phyloP scores from a whole-genome alignment of 2,113 vertebrate genomes.

The Pheucticus melanocephalus region DNA sequence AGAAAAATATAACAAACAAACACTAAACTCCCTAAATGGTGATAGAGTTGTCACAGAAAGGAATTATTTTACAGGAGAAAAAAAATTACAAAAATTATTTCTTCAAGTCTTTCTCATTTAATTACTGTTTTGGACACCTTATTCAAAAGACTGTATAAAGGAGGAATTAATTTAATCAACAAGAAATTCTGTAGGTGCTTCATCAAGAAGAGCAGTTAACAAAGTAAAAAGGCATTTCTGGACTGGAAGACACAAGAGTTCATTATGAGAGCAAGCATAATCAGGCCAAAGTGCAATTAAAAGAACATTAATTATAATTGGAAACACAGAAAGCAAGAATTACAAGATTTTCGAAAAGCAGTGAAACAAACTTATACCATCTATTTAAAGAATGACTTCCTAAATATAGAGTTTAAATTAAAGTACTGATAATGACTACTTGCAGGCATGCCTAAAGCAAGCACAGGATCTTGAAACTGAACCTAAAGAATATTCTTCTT shows the following conservation, averaged over 20 bases:
- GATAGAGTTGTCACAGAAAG: neutral
- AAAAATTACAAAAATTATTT: neutral
- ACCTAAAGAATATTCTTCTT: neutral
- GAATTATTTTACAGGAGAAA: neutral
- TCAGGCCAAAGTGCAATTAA: constrained; percentile 34
- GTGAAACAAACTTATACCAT: neutral
- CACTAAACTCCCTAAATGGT: neutral
- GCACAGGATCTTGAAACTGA: neutral
- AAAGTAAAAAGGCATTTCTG: constrained; percentile 46
- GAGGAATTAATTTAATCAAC: constrained; percentile 46
- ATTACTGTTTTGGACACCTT: constrained; percentile 32
- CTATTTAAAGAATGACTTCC: neutral
- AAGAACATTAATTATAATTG: neutral
- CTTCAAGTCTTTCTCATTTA: constrained; percentile 23
- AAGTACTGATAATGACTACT: neutral
- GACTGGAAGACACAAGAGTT: constrained; percentile 4
- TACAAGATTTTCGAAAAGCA: neutral
- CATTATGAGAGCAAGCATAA: constrained; percentile 21
- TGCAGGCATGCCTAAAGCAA: neutral
- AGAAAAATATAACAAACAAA: neutral
- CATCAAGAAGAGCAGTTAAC: constrained; percentile 43
- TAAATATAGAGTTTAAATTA: neutral
- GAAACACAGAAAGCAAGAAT: constrained; percentile 19
- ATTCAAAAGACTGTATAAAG: neutral
- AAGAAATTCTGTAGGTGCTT: constrained; percentile 43